Percentiles rank a stretch among this genome's conserved stretches.
Evolutionary conservation across 2,113 vertebrate species (phyloP).

Genomic region (Poeciliopsis retropinna): DNA sequence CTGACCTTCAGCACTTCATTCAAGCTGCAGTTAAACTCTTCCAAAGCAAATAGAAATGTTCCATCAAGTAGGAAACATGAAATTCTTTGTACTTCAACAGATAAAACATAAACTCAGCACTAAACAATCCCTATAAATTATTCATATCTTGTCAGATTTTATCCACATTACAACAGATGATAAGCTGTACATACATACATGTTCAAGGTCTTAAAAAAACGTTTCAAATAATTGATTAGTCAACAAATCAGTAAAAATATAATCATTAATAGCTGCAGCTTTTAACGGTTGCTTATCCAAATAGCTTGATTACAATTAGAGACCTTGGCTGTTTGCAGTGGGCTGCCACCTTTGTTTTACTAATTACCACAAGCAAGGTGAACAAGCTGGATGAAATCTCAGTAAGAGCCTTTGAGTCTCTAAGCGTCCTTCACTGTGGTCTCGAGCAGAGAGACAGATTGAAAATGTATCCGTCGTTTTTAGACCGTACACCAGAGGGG

Average conservation of each 20-base stretch:
- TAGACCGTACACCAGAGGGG: background rate
- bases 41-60: background rate
- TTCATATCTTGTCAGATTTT: background rate
- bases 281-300: background rate
- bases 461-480: constrained; percentile 37
- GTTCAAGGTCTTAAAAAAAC: background rate
- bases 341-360: constrained; percentile 33
- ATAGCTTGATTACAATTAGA: background rate
- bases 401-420: constrained; percentile 40
- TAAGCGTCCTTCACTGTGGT: constrained; percentile 29
- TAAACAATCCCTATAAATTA: background rate
- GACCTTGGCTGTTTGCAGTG: constrained; percentile 27
- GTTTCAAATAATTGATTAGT: background rate
- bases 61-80: background rate
- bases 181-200: too few species aligned
- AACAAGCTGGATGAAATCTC: constrained; percentile 58
- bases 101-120: background rate
- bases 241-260: background rate
- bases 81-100: background rate
- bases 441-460: constrained; percentile 32
- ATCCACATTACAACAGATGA: too few species aligned
- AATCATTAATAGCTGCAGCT: background rate
- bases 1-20: background rate
- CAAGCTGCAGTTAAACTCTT: background rate
- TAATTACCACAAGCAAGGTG: constrained; percentile 62